Evolutionary conservation across 2,888 invertebrate genomes (phyloP), one percentile per base, ranked within the genome.

Genomic region (Aleiodes alternator): DNA sequence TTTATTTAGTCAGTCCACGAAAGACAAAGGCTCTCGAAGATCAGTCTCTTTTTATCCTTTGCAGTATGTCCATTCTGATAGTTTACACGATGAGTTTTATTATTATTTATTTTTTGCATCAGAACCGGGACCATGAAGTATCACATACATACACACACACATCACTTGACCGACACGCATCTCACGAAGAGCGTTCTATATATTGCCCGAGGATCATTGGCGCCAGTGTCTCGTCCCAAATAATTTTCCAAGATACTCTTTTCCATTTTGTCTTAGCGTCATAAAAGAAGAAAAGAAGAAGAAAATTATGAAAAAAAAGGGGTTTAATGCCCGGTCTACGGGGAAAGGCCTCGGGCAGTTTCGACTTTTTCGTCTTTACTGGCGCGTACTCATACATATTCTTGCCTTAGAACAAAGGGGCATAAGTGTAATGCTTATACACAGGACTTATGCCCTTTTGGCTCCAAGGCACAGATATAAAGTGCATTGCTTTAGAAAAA

Each of bases 281-380:
- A 61, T 38, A 3, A 6, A 43, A 43, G 8, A 64, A 43, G 23
- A 16, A 23, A 16, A 23, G n/a, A 16, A 23, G 14, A 16, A 14
- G 64, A 14, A 16, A 48, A 23, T 43, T 43, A 43, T 16, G 64
- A 43, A 64, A 43, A 64, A 43, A 48, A 38, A 12, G 31, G 16
- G 11, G 23, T 48, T 64, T 64, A 48, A 64, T 43, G 59, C 59
- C 64, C 66, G 55, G 61, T 69, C 72, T 59, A 48, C 72, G 50
- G 43, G 70, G 68, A 79, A 79, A 76, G 73, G 72, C 73, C 74
- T 68, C 57, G 16, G 69, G 76, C 73, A 51, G 56, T 51, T 16
- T 11, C n/a, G 57, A 29, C 29, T 73, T 69, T 69, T 72, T 76
- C 61, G 3, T 29, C 14, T 50, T 16, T 29, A 6, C 43, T 29